Evolutionary conservation across 2,888 invertebrate genomes (phyloP).

Genomic region (Steinernema scapterisci): DNA sequence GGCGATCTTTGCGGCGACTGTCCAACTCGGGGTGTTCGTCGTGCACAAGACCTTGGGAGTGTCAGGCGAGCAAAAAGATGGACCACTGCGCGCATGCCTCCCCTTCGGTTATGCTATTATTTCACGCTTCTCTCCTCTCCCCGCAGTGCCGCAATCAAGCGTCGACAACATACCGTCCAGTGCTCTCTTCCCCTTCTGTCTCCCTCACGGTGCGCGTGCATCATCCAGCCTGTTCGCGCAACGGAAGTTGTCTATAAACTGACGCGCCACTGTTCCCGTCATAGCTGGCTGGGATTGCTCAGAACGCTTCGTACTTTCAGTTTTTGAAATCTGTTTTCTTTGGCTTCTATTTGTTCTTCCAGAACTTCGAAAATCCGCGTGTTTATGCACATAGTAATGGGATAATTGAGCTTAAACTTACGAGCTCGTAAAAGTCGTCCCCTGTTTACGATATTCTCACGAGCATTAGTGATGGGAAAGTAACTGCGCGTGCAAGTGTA

Average conservation of each 20-base stretch:
- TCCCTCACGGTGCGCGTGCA: conserved; percentile 21
- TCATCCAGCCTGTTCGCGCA: conserved; percentile 12
- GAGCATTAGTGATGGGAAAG: conserved; percentile 28
- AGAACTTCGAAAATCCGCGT: not conserved
- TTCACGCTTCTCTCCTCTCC: conserved; percentile 26
- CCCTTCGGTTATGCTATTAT: conserved; percentile 28
- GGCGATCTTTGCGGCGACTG: not conserved
- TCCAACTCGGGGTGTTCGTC: conserved; percentile 6
- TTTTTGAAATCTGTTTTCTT: not conserved
- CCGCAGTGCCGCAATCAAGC: conserved; percentile 29
- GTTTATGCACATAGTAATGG: conserved; percentile 16
- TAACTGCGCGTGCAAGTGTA: conserved; percentile 20
- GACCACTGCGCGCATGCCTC: conserved; percentile 13
- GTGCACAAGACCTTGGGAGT: conserved; percentile 21
- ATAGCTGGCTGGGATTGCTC: too few relatives aligned
- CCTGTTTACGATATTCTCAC: conserved; percentile 15
- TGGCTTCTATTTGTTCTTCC: not conserved
- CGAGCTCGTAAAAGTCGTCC: not conserved
- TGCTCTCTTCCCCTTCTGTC: conserved; percentile 5
- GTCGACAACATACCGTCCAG: not conserved
- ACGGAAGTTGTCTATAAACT: conserved; percentile 25
- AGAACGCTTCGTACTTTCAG: too few relatives aligned
- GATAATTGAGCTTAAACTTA: not conserved
- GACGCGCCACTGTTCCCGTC: conserved; percentile 5
- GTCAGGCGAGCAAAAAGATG: conserved; percentile 22